Evolutionary conservation across 2,797 vertebrate genomes (phyloP).

Genomic region (Argyrosomus regius): DNA sequence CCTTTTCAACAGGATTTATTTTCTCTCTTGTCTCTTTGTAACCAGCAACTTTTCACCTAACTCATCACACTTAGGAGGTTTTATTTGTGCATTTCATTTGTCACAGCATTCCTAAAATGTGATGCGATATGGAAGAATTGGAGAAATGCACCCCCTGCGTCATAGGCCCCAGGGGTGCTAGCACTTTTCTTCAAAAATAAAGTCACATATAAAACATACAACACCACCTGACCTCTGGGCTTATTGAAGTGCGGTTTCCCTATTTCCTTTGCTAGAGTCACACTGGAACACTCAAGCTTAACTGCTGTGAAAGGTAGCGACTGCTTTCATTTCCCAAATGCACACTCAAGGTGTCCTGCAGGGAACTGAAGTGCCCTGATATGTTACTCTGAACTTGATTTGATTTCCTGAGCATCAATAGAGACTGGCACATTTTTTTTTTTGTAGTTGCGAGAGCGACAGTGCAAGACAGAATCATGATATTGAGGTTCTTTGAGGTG

Average conservation of each 20-base stretch:
- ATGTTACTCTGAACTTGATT: slow-evolving; percentile 2
- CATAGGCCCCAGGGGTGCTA: slow-evolving; percentile 25
- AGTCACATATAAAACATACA: slow-evolving; percentile 1
- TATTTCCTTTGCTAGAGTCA: slow-evolving; percentile 4
- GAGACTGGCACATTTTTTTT: not conserved
- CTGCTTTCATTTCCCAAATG: slow-evolving; percentile 22
- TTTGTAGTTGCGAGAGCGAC: not conserved
- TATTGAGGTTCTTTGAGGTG: not conserved
- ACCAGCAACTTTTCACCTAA: not conserved
- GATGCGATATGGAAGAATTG: slow-evolving; percentile 31
- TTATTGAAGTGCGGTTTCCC: not conserved
- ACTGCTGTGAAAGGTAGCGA: not conserved
- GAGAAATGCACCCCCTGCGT: slow-evolving; percentile 21
- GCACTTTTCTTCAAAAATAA: not conserved
- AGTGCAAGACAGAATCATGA: not conserved
- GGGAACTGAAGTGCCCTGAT: not conserved
- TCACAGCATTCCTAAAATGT: slow-evolving; percentile 26
- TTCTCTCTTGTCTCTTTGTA: not conserved
- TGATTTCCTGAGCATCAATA: slow-evolving; percentile 8
- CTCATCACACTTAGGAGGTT: not conserved
- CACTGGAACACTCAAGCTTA: not conserved
- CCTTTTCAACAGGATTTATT: slow-evolving; percentile 2
- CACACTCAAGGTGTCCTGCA: slow-evolving; percentile 3
- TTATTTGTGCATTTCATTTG: not conserved
- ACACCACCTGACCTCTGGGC: slow-evolving; percentile 12